phyloP scores from a whole-genome alignment of 2,113 vertebrate genomes.

The Rhynchopsitta pachyrhyncha region DNA sequence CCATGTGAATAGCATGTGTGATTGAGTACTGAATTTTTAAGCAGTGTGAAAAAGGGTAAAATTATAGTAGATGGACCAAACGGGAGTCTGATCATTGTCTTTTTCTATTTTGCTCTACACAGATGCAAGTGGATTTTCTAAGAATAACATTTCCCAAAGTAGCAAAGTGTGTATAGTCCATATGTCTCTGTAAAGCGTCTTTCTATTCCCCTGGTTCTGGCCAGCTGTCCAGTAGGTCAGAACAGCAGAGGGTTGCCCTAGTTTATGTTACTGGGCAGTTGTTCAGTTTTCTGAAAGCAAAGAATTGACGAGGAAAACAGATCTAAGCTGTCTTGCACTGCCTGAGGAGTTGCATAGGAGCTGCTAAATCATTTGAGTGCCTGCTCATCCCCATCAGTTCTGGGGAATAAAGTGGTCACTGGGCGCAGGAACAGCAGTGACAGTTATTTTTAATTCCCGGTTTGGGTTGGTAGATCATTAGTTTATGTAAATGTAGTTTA shows the following conservation, averaged over 20 bases:
- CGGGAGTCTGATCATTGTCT: not conserved
- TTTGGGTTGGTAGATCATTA: not conserved
- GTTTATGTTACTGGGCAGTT: not conserved
- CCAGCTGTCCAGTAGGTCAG: not conserved
- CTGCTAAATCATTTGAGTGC: not conserved
- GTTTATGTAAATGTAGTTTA: not conserved
- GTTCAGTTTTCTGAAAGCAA: not conserved
- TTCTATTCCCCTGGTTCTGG: not conserved
- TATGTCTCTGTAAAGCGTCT: not conserved
- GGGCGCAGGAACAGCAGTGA: not conserved
- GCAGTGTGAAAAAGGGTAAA: not conserved
- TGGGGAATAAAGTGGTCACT: not conserved
- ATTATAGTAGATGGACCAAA: not conserved
- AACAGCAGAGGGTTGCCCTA: not conserved
- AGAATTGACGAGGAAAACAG: not conserved
- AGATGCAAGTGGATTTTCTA: not conserved
- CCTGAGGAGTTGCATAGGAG: not conserved
- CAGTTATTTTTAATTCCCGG: not conserved
- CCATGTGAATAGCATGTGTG: not conserved
- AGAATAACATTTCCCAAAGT: not conserved
- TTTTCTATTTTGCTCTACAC: not conserved
- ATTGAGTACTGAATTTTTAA: not conserved
- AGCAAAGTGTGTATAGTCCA: not conserved
- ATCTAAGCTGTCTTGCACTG: not conserved
- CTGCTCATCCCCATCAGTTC: not conserved